Evolutionary conservation across 2,888 invertebrate genomes (phyloP), one percentile per base, ranked within the genome.

Genomic region (Rhingia rostrata): DNA sequence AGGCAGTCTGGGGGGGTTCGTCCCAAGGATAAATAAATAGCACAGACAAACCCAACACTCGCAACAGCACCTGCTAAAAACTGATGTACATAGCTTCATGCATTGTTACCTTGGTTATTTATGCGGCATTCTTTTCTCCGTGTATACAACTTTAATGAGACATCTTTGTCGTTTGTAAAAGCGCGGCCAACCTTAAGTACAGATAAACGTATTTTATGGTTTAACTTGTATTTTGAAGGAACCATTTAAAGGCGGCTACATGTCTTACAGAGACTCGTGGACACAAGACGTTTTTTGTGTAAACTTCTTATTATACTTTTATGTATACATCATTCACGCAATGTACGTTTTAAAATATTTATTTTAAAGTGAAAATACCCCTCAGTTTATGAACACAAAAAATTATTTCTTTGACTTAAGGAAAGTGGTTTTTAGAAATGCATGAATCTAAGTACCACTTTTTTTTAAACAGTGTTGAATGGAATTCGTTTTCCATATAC

Each of bases 131-230:
- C 70, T 33, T 70, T 75, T 60, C 45, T 45, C 6, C 7, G 47
- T 41, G 32, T 66, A 61, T 82, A 66, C 63, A 77, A 72, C 47
- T 61, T 82, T 82, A 77, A 82, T 82, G 77, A 82, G 66, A 72
- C 60, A 60, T 43, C 60, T 47, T 39, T 49, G 49, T 67, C 51
- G 51, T 43, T 75, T 70, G 39, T 41, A 30, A 66, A 43, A 72
- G 66, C 61, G 14, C 70, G 37, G 32, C 41, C 39, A 10, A 60
- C 41, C 54, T 60, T 61, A 51, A 49, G 43, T n/a, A n/a, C 4
- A 43, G 7, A 49, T 47, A 60, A 70, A 66, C n/a, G 45, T 54
- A n/a, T 56, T 78, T 78, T 63, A 73, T 41, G 54, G 49, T 7
- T 6, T 35, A 72, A 33, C 35, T 39, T 51, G 32, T n/a, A 4